Evolutionary conservation across 2,888 invertebrate species (phyloP), one percentile per base, ranked within the genome.

Genomic region (Caenorhabditis imperialis): DNA sequence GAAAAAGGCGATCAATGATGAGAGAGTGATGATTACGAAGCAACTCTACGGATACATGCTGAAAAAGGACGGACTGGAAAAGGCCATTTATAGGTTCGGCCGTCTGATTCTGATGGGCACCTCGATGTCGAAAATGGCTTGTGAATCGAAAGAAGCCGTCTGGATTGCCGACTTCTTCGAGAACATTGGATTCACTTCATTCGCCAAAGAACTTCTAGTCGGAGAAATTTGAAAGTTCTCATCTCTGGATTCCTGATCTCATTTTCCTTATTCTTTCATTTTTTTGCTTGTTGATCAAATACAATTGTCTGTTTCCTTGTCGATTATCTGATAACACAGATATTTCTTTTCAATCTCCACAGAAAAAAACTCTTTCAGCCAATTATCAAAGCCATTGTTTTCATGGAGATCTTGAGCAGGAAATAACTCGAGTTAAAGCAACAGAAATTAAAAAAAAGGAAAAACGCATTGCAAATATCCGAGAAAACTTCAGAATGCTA

Each of bases 111-210:
- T 87, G n/a, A 79, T 87, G 25, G 85, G 86, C 16, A 85, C 87
- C 12, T 81, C 84, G 1, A 82, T 87, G 44, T 84, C 85, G 20
- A 85, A 87, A 42, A 86, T 87, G 84, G 83, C 85, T 10, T 85
- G 84, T 18, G 87, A 87, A 58, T 85, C 85, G 79, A 82, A 82
- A 55, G 86, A 86, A 72, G 83, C 86, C 7, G 84, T 86, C 18
- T 82, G 87, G 42, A 86, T 86, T n/a, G 86, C 86, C 20, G 85
- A 87, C 60, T 86, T 86, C 58, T 86, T 86, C 54, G 81, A 83
- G 48, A 85, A 85, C 62, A 83, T 85, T 53, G 72, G 79, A 16
- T 86, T 86, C 73, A 78, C 83, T 4, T 81, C 79, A 6, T 86
- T 86, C 67, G 86, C 86, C 23, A 84, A 84, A 42, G 79, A 86